Percentiles rank a stretch among this genome's conserved stretches.
These are phyloP conservation scores for Podilymbus podiceps DNA, from an alignment of 2,113 vertebrate genomes.

Conservation along the genomic window DNA sequence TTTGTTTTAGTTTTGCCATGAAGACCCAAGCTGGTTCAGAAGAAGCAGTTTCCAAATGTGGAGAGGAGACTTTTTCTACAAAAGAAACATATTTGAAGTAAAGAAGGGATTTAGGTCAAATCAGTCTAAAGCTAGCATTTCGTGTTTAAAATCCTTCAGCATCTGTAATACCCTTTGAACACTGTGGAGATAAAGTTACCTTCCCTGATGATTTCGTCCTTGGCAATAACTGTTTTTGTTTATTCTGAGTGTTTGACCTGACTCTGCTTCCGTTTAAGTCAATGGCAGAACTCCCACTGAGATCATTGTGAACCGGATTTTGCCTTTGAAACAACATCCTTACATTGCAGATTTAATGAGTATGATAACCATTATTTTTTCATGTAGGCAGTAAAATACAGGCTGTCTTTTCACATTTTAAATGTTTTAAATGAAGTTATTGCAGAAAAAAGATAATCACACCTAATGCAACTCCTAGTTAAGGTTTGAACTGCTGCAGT, in stretches of 20 bases:
- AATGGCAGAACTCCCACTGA: background rate
- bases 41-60: background rate
- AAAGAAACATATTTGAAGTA: constrained; percentile 43
- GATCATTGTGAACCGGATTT: background rate
- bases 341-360: background rate
- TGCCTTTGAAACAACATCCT: constrained; percentile 13
- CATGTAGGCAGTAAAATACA: background rate
- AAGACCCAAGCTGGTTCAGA: constrained; percentile 83
- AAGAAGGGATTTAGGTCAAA: constrained; percentile 26
- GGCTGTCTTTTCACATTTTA: background rate
- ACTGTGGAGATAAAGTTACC: background rate
- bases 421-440: background rate
- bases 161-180: constrained; percentile 22
- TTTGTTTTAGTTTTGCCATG: constrained; percentile 84
- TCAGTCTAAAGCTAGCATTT: background rate
- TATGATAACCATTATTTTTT: background rate
- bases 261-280: background rate
- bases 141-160: constrained; percentile 11
- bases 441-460: background rate
- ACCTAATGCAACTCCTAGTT: background rate
- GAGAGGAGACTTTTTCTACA: constrained; percentile 49
- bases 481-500: background rate
- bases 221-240: background rate
- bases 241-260: background rate
- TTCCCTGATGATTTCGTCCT: constrained; percentile 13